Evolutionary conservation across 2,113 vertebrate genomes (phyloP).

Genomic region (Cygnus atratus): DNA sequence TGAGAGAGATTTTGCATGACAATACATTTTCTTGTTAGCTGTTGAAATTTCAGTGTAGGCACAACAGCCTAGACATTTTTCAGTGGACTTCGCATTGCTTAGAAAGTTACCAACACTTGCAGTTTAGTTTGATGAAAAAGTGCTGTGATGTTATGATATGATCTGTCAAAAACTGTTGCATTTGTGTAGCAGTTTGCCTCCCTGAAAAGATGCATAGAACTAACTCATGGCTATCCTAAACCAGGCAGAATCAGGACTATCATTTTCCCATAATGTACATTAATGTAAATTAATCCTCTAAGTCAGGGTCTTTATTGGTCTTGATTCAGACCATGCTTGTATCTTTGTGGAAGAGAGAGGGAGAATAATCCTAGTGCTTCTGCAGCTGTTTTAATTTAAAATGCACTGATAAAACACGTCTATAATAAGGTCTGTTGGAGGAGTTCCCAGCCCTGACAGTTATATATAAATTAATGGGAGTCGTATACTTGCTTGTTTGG

Average conservation of each 20-base stretch:
- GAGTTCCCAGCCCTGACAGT: constrained; percentile 30
- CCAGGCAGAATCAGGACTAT: neutral
- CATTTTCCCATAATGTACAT: neutral
- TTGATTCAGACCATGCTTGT: neutral
- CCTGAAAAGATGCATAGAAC: neutral
- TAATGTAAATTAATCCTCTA: neutral
- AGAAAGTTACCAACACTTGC: neutral
- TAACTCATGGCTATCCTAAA: neutral
- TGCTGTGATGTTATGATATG: neutral
- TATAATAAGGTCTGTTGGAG: constrained; percentile 53
- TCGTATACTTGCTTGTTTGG: neutral
- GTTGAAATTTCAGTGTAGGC: neutral
- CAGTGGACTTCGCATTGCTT: neutral
- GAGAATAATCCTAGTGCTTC: constrained; percentile 39
- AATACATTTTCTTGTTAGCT: constrained; percentile 17
- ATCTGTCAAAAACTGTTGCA: neutral
- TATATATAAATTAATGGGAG: constrained; percentile 58
- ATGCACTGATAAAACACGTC: constrained; percentile 37
- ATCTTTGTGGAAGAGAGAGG: neutral
- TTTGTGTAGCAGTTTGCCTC: neutral
- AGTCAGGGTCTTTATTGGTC: constrained; percentile 22
- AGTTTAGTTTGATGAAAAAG: neutral
- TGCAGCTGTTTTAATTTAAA: constrained; percentile 51
- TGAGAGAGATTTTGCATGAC: constrained; percentile 3
- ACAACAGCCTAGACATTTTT: neutral